Evolutionary conservation across 2,113 vertebrate genomes (phyloP), one percentile per base, ranked within the genome.

Genomic region (Brachypteracias leptosomus): DNA sequence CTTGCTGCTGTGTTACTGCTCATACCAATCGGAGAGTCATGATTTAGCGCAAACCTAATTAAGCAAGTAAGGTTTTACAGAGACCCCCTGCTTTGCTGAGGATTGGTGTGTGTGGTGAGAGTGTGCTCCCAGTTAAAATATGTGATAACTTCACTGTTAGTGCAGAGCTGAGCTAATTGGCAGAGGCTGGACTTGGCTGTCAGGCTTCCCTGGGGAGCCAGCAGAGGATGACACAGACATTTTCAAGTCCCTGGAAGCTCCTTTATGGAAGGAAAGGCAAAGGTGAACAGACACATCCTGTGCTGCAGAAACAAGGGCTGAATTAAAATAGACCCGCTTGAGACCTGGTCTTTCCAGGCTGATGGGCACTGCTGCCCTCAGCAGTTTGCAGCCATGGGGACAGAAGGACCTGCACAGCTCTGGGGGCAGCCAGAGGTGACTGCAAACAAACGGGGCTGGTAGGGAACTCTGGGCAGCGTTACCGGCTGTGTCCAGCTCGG

Each of bases 21-120:
- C 52, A 25, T 42, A 46, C 26, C 0, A 31, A 0, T 1, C 7
- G 38, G 21, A 33, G 47, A 31, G 17, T 4, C 4, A 2, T 16
- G 2, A 36, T 49, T 38, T n/a, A 40, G 24, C 46, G 67, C 58
- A 80, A 68, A 47, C 49, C 49, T 74, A 10, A 19, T 49, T 24
- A 33, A 36, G 65, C 31, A 62, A 54, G 13, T 38, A 4, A 49
- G 36, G 55, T 49, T 88, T 54, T 44, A 21, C 20, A 17, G 3
- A 58, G 73, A 35, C 28, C 3, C 3, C 14, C 22, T 31, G 83
- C 36, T 61, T 66, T n/a, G n/a, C n/a, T n/a, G n/a, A n/a, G n/a
- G n/a, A n/a, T n/a, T n/a, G n/a, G n/a, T 20, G 7, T 15, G 36
- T 19, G 52, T 6, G 49, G 12, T 3, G 7, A 57, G 55, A 42